These are phyloP conservation scores for Alsophila aescularia DNA, from an alignment of 2,888 invertebrate species.

Conservation along the genomic window DNA sequence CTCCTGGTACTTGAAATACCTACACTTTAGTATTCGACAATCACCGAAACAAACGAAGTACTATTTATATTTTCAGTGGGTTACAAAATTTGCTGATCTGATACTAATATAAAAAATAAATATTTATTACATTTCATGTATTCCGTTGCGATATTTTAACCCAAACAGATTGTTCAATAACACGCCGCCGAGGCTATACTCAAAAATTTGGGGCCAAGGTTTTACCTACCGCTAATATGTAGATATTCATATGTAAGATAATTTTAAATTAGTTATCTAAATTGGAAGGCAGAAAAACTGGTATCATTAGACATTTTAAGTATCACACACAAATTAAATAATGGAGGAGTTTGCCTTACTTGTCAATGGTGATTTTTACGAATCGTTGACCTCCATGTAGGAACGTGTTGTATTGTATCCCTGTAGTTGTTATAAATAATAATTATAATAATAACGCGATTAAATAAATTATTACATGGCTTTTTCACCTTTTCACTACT, in stretches of 20 bases:
- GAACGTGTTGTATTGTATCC: constrained; percentile 39
- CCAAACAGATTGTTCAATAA: constrained; percentile 71
- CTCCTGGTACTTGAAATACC: constrained; percentile 39
- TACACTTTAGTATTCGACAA: constrained; percentile 2
- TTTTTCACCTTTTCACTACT: no score
- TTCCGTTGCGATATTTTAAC: constrained; percentile 71
- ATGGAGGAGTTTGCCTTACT: constrained; percentile 42
- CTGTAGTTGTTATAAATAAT: constrained; percentile 38
- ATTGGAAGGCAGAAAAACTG: constrained; percentile 59
- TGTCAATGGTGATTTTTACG: constrained; percentile 29
- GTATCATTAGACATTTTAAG: constrained; percentile 39
- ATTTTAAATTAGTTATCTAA: constrained; percentile 54
- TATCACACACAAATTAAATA: constrained; percentile 34
- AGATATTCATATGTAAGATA: constrained; percentile 69
- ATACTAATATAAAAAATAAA: constrained; percentile 15
- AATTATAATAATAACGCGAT: no score
- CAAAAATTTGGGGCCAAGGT: constrained; percentile 79
- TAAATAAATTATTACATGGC: no score
- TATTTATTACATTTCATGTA: constrained; percentile 49
- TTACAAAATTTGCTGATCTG: neutral
- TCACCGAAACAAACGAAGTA: neutral
- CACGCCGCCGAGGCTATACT: constrained; percentile 69
- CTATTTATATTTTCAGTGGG: neutral
- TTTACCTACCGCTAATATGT: constrained; percentile 66
- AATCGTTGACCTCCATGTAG: constrained; percentile 37